These are phyloP conservation scores for Urechis unicinctus DNA, from an alignment of 2,888 invertebrate species.

Conservation along the genomic window DNA sequence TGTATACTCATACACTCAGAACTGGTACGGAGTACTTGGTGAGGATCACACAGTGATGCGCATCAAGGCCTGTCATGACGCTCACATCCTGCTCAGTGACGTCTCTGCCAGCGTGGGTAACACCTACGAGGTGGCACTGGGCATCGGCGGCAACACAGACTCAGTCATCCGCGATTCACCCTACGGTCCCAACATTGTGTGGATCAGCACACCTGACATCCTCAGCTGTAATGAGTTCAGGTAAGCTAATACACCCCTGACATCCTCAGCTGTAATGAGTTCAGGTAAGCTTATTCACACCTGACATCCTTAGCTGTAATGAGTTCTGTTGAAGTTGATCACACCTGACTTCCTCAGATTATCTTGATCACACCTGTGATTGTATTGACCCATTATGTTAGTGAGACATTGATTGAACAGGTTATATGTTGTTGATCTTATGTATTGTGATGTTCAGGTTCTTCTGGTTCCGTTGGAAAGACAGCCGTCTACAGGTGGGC, in stretches of 20 bases:
- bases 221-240: conserved; percentile 4
- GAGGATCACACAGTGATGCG: conserved; percentile 2
- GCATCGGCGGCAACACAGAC: conserved; percentile 5
- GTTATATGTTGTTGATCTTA: no score
- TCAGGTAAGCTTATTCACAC: conserved; percentile 3
- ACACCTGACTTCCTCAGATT: conserved; percentile 8
- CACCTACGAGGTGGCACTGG: conserved; percentile 9
- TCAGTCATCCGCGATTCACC: conserved; percentile 9
- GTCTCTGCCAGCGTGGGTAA: neutral
- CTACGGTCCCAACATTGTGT: conserved; percentile 7
- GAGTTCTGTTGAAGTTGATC: neutral
- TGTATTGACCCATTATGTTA: no score
- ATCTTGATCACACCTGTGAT: no score
- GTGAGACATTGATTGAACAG: no score
- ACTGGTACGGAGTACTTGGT: conserved; percentile 1
- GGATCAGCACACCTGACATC: conserved; percentile 7
- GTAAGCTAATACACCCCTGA: conserved; percentile 3
- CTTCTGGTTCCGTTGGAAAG: conserved; percentile 13
- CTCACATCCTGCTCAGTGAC: conserved; percentile 9
- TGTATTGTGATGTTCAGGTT: conserved; percentile 1
- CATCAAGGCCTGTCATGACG: conserved; percentile 4
- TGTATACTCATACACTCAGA: conserved; percentile 6
- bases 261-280: conserved; percentile 5
- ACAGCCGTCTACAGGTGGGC: conserved; percentile 9
- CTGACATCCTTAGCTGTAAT: conserved; percentile 6